These are phyloP conservation scores for Rhagonycha fulva DNA, from an alignment of 2,888 invertebrate species.

Conservation along the genomic window DNA sequence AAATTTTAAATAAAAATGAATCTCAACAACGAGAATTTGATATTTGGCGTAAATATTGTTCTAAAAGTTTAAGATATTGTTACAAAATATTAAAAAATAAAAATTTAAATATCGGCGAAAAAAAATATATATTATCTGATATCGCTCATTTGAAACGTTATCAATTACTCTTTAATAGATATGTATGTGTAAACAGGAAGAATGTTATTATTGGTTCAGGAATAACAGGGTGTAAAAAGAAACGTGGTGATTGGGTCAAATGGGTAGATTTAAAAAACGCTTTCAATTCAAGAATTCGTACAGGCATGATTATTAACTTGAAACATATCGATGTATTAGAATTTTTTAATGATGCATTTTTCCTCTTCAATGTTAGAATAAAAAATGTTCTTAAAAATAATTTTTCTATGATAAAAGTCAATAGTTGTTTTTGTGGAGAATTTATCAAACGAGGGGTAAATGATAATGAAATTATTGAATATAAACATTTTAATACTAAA, in stretches of 20 bases:
- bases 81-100: too few species aligned
- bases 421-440: background rate
- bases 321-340: background rate
- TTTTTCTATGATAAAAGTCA: background rate
- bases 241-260: background rate
- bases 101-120: too few species aligned
- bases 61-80: too few species aligned
- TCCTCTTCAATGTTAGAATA: background rate
- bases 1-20: too few species aligned
- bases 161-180: too few species aligned
- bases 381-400: background rate
- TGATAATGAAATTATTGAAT: background rate
- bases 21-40: too few species aligned
- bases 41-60: too few species aligned
- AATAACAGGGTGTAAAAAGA: background rate
- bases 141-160: too few species aligned
- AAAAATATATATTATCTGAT: too few species aligned
- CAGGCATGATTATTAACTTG: background rate
- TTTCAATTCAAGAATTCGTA: background rate
- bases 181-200: too few species aligned
- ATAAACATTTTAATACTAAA: constrained; percentile 5
- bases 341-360: background rate
- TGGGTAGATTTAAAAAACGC: background rate
- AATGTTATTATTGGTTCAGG: too few species aligned
- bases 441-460: background rate